Percentiles rank a stretch among this genome's conserved stretches.
phyloP scores from a whole-genome alignment of 2,113 vertebrate genomes.

The Microtus pennsylvanicus region DNA sequence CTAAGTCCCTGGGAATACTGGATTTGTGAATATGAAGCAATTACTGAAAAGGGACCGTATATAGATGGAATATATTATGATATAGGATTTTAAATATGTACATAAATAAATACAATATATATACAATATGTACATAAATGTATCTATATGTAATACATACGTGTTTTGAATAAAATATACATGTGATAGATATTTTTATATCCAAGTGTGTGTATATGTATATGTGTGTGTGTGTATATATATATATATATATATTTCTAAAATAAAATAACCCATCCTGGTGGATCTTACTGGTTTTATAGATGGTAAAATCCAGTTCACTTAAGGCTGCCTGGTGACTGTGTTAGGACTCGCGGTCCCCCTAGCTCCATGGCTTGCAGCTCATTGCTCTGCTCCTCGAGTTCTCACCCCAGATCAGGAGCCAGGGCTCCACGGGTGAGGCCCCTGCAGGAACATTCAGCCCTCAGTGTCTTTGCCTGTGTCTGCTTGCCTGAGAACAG shows the following conservation, averaged over 20 bases:
- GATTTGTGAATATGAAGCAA: too few relatives aligned
- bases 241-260: background rate
- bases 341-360: fast-evolving
- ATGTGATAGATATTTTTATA: background rate
- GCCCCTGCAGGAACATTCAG: background rate
- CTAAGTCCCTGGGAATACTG: background rate
- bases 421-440: fast-evolving
- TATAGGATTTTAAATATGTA: background rate
- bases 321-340: background rate
- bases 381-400: fast-evolving
- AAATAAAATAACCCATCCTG: background rate
- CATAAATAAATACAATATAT: background rate
- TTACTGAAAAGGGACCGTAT: background rate
- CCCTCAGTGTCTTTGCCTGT: fast-evolving
- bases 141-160: too few relatives aligned
- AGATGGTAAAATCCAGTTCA: background rate
- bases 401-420: fast-evolving
- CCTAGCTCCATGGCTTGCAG: too few relatives aligned
- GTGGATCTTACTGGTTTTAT: background rate
- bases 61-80: background rate
- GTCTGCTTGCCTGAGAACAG: fast-evolving
- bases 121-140: background rate
- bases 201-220: background rate
- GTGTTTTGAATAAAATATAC: background rate
- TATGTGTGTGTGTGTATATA: too few relatives aligned